Evolutionary conservation across 2,888 invertebrate genomes (phyloP).

Genomic region (Bugula neritina): DNA sequence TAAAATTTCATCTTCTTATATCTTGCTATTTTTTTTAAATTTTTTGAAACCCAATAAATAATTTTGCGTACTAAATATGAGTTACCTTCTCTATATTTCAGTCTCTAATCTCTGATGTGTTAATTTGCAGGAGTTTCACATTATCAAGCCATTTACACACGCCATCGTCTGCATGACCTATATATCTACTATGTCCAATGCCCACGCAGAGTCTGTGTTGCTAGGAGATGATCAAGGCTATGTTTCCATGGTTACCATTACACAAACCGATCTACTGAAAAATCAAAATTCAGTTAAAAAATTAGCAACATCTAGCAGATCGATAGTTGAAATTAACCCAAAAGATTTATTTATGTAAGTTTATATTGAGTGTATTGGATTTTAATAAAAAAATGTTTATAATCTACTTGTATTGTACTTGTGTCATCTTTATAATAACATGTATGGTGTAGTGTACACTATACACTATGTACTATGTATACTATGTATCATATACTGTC

Average conservation of each 20-base stretch:
- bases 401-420: too few relatives aligned
- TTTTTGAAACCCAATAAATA: too few relatives aligned
- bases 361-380: too few relatives aligned
- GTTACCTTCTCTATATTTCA: too few relatives aligned
- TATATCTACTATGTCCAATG: not conserved
- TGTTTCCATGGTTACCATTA: constrained; percentile 43
- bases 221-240: constrained; percentile 52
- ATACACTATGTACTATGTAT: not conserved
- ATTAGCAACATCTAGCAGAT: not conserved
- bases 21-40: too few relatives aligned
- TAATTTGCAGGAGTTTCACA: constrained; percentile 16
- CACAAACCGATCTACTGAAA: constrained; percentile 45
- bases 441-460: too few relatives aligned
- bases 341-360: not conserved
- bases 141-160: not conserved
- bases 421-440: too few relatives aligned
- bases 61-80: too few relatives aligned
- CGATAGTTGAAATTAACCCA: not conserved
- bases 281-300: constrained; percentile 35
- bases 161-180: not conserved
- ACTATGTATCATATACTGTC: not conserved
- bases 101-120: too few relatives aligned
- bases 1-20: too few relatives aligned
- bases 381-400: too few relatives aligned
- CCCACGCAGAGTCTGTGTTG: constrained; percentile 40